Percentiles rank a stretch among this genome's conserved stretches.
phyloP scores from a whole-genome alignment of 2,113 vertebrate genomes.

The Phycodurus eques region DNA sequence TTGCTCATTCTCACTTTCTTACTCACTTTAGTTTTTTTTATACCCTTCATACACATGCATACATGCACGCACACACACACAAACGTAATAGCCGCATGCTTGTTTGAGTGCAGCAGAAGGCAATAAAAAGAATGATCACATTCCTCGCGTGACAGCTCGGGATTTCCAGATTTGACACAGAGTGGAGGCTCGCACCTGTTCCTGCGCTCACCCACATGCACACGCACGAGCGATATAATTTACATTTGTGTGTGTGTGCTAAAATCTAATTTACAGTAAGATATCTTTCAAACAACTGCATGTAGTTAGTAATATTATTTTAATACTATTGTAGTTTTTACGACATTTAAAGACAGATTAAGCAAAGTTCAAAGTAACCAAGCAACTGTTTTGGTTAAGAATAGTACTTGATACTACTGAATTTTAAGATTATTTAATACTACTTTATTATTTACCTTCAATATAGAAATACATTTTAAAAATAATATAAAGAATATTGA shows the following conservation, averaged over 20 bases:
- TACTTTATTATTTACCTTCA: too few relatives aligned
- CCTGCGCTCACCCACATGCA: background rate
- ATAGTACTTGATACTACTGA: too few relatives aligned
- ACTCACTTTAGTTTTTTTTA: conserved; percentile 4
- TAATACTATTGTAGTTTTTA: background rate
- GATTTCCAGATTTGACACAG: conserved; percentile 15
- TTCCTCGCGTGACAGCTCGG: conserved; percentile 3
- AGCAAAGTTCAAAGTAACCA: too few relatives aligned
- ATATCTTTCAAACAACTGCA: background rate
- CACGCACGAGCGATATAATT: background rate
- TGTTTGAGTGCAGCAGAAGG: conserved; percentile 3
- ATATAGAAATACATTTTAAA: too few relatives aligned
- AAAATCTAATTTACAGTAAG: background rate
- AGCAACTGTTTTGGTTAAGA: too few relatives aligned
- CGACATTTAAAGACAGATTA: too few relatives aligned
- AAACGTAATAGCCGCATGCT: background rate
- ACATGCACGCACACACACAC: background rate
- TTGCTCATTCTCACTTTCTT: background rate
- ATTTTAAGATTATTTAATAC: too few relatives aligned
- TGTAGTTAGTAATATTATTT: background rate
- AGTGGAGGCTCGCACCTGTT: conserved; percentile 7
- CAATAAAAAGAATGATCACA: conserved; percentile 17
- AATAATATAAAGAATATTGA: too few relatives aligned
- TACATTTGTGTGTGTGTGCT: background rate
- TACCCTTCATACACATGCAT: background rate